Evolutionary conservation across 2,113 vertebrate genomes (phyloP), one percentile per base, ranked within the genome.

Genomic region (Periophthalmus modestus): DNA sequence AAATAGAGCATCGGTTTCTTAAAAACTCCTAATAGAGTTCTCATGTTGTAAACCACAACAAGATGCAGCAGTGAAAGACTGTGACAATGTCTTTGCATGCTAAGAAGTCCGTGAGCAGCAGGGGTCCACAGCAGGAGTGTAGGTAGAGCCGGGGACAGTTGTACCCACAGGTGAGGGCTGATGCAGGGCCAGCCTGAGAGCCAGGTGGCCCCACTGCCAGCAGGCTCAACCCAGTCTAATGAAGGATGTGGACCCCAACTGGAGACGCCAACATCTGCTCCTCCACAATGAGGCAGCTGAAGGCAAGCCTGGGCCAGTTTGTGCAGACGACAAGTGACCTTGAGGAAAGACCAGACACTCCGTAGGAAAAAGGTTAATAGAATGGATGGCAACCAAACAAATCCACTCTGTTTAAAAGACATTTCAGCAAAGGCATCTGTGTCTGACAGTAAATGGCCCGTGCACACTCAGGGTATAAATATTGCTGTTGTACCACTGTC

Each of bases 201-300:
- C 86, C 92, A 91, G 93, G 92, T 93, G 91, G 92, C 90, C 82
- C 55, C 74, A 43, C 71, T 85, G 88, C 90, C 92, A 90, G 88
- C 84, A 89, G 90, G 89, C 88, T 85, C 78, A 81, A 73, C 84
- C 86, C 75, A 84, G 77, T 86, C 89, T 90, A 93, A 90, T 92
- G 84, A 93, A 92, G 92, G 88, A 90, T 93, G 90, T 85, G 71
- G 71, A 81, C 80, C 78, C 90, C 90, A 93, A 92, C 90, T 90
- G 92, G 92, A 93, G 87, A 82, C 73, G 88, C 85, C 78, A 89
- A 91, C 94, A 94, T 93, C 92, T 94, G 94, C 92, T 92, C 79
- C 47, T 68, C 75, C 78, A 82, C 90, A 90, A 90, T 85, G 72
- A 78, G 83, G 85, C 92, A 89, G 90, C 90, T 92, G 82, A 90